Conservation (phyloP, 2,797 vertebrate genomes). For the Halcyon chelicuti region DNA sequence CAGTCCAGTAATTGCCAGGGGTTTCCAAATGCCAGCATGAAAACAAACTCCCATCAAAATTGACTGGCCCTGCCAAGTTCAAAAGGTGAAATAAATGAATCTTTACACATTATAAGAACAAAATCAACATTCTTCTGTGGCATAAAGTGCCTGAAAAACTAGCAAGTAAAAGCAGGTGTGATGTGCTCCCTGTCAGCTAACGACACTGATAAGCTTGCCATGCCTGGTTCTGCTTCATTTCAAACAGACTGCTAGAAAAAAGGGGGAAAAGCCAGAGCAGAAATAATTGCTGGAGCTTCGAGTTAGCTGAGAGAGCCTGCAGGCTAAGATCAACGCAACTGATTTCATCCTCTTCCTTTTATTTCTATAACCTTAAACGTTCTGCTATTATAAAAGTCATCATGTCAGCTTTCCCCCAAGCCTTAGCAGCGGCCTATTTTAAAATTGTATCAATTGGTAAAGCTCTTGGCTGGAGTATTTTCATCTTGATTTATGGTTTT, state of each 20-base stretch:
- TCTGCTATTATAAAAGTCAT: slow-evolving; percentile 87
- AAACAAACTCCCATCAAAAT: slow-evolving; percentile 63
- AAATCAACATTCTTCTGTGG: slow-evolving; percentile 81
- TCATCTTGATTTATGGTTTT: slow-evolving; percentile 84
- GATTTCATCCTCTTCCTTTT: slow-evolving; percentile 87
- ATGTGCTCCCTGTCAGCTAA: slow-evolving; percentile 79
- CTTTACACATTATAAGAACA: slow-evolving; percentile 83
- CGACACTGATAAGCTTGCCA: slow-evolving; percentile 81
- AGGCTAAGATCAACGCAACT: slow-evolving; percentile 85
- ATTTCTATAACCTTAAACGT: slow-evolving; percentile 88
- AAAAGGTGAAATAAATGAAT: slow-evolving; percentile 86
- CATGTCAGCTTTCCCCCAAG: slow-evolving; percentile 84
- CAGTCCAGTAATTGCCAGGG: slow-evolving; percentile 73
- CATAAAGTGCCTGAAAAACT: slow-evolving; percentile 78
- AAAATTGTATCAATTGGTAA: slow-evolving; percentile 83
- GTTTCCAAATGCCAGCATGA: slow-evolving; percentile 67
- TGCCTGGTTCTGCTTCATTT: slow-evolving; percentile 84
- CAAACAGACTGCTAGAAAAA: slow-evolving; percentile 79
- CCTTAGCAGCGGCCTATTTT: slow-evolving; percentile 78
- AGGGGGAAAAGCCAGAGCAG: slow-evolving; percentile 77
- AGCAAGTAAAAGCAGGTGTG: slow-evolving; percentile 84
- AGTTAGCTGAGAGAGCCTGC: slow-evolving; percentile 81
- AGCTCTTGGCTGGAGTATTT: slow-evolving; percentile 82
- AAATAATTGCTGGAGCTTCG: slow-evolving; percentile 84
- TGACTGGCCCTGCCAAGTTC: slow-evolving; percentile 78